phyloP scores from a whole-genome alignment of 2,888 invertebrate species.

The Stegophylla sp. region DNA sequence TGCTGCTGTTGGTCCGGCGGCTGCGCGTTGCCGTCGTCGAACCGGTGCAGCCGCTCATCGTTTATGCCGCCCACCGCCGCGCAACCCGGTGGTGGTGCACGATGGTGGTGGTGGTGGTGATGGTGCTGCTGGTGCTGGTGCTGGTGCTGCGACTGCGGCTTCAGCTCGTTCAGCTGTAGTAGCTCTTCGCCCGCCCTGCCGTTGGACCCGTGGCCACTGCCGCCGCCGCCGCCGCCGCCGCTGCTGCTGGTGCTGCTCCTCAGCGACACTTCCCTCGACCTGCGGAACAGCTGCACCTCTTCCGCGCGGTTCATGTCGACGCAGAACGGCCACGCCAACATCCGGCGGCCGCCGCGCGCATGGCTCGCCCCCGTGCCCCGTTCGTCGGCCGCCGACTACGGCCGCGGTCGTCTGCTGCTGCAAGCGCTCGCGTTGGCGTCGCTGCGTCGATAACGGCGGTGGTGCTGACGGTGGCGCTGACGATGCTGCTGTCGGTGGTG shows the following conservation, averaged over 20 bases:
- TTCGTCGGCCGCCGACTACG: not conserved
- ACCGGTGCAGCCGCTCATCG: constrained; percentile 58
- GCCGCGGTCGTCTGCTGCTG: not conserved
- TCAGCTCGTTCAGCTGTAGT: constrained; percentile 49
- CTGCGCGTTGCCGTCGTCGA: constrained; percentile 32
- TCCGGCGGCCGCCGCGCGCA: constrained; percentile 62
- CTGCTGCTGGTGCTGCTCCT: constrained; percentile 63
- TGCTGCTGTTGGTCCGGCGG: constrained; percentile 60
- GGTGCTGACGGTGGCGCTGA: not conserved
- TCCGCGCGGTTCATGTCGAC: constrained; percentile 71
- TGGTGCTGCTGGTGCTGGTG: constrained; percentile 58
- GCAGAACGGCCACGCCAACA: constrained; percentile 59
- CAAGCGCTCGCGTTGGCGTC: not conserved
- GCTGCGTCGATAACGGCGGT: not conserved
- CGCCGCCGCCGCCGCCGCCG: constrained; percentile 60
- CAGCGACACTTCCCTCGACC: constrained; percentile 70
- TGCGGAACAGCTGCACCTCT: constrained; percentile 71
- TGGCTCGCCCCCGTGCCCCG: not conserved
- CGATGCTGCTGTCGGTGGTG: too few relatives aligned
- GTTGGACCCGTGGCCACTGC: constrained; percentile 51
- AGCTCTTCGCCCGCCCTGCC: constrained; percentile 53
- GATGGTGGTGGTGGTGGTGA: constrained; percentile 60
- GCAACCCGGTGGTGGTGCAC: constrained; percentile 58
- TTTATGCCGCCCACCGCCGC: constrained; percentile 4
- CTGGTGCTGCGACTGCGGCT: constrained; percentile 53